phyloP scores from a whole-genome alignment of 2,797 vertebrate genomes.

The Sebastes diploproa region DNA sequence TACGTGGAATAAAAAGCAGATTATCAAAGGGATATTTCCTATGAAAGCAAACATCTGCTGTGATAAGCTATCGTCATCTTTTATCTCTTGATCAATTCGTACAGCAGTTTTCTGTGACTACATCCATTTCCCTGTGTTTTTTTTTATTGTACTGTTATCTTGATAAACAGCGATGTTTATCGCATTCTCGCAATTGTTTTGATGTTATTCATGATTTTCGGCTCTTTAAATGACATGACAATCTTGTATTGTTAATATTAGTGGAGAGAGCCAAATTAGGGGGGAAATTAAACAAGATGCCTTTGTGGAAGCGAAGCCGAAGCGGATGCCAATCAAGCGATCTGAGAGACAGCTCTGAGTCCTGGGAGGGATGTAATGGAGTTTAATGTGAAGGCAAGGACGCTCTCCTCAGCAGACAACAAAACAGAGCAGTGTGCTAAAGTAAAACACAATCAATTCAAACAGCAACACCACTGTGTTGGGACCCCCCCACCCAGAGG shows the following conservation, averaged over 20 bases:
- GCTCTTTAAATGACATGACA: slow-evolving; percentile 49
- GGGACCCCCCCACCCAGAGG: slow-evolving; percentile 56
- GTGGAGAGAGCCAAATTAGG: slow-evolving; percentile 46
- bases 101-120: slow-evolving; percentile 47
- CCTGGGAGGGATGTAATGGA: slow-evolving; percentile 71
- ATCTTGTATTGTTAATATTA: slow-evolving; percentile 48
- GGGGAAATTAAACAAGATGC: slow-evolving; percentile 45
- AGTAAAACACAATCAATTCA: slow-evolving; percentile 75
- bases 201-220: slow-evolving; percentile 58
- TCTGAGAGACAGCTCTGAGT: slow-evolving; percentile 73
- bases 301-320: slow-evolving; percentile 44
- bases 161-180: slow-evolving; percentile 65
- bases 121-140: slow-evolving; percentile 21
- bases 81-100: slow-evolving; percentile 69
- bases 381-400: slow-evolving; percentile 85
- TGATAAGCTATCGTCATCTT: slow-evolving; percentile 66
- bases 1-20: slow-evolving; percentile 68
- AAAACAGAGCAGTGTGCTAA: slow-evolving; percentile 67
- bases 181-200: slow-evolving; percentile 54
- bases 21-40: slow-evolving; percentile 75
- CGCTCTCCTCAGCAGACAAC: slow-evolving; percentile 56
- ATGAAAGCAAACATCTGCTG: slow-evolving; percentile 72
- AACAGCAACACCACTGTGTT: slow-evolving; percentile 67
- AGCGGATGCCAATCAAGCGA: slow-evolving; percentile 78
- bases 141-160: slow-evolving; percentile 48